Conservation (phyloP, 2,888 invertebrate genomes). For the Callosobruchus maculatus region DNA sequence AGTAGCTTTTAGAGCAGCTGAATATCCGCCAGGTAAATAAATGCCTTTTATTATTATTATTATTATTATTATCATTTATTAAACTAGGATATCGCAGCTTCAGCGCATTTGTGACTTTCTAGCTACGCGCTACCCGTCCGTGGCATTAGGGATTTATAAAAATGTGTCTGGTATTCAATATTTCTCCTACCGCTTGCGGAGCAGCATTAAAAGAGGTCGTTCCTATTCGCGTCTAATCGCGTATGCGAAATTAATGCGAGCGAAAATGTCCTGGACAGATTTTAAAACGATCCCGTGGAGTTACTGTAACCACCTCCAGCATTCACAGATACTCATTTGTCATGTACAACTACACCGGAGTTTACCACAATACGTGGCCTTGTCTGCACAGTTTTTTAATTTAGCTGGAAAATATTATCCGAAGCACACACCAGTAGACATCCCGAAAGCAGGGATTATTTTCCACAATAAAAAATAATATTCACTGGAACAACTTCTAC, state of each 20-base stretch:
- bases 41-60: no score
- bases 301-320: conserved; percentile 45
- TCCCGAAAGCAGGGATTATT: no score
- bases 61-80: no score
- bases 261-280: conserved; percentile 49
- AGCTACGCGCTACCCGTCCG: not conserved
- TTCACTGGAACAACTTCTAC: no score
- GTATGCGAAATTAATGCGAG: conserved; percentile 50
- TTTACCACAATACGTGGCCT: not conserved
- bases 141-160: conserved; percentile 7
- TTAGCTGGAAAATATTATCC: no score
- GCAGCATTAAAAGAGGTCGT: conserved; percentile 39
- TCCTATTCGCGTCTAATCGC: conserved; percentile 49
- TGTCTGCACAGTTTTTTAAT: no score
- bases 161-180: conserved; percentile 29
- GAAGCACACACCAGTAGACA: no score
- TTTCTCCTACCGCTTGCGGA: conserved; percentile 22
- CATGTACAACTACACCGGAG: not conserved
- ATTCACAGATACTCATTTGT: not conserved
- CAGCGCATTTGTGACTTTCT: not conserved
- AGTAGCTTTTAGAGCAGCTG: no score
- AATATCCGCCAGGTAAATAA: no score
- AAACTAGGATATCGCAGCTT: no score
- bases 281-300: conserved; percentile 44
- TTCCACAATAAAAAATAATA: no score